Conservation (phyloP, 2,113 vertebrate genomes). For the Microtus richardsoni region DNA sequence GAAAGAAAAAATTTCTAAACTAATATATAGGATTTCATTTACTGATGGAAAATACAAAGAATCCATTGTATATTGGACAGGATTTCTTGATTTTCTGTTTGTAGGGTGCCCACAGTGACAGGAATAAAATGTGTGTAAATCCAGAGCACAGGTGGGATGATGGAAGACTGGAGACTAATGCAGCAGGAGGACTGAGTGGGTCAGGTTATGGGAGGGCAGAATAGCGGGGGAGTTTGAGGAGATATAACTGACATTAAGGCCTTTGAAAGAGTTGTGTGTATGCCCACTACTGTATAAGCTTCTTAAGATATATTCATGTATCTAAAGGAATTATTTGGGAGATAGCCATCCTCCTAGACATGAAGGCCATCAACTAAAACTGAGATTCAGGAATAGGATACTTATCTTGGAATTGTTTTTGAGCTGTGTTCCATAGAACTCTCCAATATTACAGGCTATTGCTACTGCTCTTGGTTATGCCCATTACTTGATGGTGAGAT, state of each 20-base stretch:
- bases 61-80: background rate
- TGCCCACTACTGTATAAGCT: background rate
- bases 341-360: background rate
- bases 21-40: background rate
- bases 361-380: background rate
- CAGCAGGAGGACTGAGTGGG: background rate
- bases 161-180: background rate
- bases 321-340: background rate
- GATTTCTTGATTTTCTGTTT: background rate
- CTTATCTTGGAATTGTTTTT: background rate
- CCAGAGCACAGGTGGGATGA: background rate
- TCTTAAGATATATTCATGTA: background rate
- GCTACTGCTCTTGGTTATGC: background rate
- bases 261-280: background rate
- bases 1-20: background rate
- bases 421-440: background rate
- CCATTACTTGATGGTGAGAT: background rate
- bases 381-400: background rate
- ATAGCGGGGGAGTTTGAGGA: too few relatives aligned
- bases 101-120: background rate
- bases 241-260: background rate
- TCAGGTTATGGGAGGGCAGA: background rate
- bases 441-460: background rate
- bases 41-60: background rate
- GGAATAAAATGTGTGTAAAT: background rate